Conservation (phyloP, 2,888 invertebrate species). For the Nemurella pictetii region DNA sequence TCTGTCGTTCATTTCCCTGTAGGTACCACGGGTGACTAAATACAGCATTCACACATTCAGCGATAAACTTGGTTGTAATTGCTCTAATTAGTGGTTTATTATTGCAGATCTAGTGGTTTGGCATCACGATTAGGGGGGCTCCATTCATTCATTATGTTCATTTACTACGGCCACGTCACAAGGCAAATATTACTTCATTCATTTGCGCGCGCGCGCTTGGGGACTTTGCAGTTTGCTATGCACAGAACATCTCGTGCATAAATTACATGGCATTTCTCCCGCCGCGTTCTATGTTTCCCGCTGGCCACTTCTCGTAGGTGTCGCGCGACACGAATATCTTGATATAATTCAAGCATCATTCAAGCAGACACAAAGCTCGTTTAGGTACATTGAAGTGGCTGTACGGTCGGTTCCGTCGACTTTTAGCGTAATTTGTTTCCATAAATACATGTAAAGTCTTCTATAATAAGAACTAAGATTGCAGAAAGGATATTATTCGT, state of each 20-base stretch:
- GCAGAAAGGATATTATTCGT: no score
- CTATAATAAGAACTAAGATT: no score
- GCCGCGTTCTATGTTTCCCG: not conserved
- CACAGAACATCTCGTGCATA: not conserved
- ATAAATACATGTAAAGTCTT: not conserved
- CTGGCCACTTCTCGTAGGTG: not conserved
- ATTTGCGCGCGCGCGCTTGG: not conserved
- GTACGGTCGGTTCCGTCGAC: not conserved
- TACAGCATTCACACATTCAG: not conserved
- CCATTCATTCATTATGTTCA: slow-evolving; percentile 25
- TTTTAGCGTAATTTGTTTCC: not conserved
- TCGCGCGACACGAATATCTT: not conserved
- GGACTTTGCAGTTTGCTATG: not conserved
- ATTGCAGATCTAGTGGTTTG: not conserved
- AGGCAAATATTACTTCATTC: slow-evolving; percentile 11
- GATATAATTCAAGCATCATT: no score
- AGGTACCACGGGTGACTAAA: not conserved
- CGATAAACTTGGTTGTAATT: not conserved
- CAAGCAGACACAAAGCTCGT: not conserved
- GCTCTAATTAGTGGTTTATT: not conserved
- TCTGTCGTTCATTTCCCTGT: not conserved
- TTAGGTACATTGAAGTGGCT: not conserved
- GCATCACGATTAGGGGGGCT: not conserved
- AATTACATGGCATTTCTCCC: not conserved
- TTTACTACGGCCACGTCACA: slow-evolving; percentile 8